These are phyloP conservation scores for Perca fluviatilis DNA, from an alignment of 2,113 vertebrate genomes.

Conservation along the genomic window DNA sequence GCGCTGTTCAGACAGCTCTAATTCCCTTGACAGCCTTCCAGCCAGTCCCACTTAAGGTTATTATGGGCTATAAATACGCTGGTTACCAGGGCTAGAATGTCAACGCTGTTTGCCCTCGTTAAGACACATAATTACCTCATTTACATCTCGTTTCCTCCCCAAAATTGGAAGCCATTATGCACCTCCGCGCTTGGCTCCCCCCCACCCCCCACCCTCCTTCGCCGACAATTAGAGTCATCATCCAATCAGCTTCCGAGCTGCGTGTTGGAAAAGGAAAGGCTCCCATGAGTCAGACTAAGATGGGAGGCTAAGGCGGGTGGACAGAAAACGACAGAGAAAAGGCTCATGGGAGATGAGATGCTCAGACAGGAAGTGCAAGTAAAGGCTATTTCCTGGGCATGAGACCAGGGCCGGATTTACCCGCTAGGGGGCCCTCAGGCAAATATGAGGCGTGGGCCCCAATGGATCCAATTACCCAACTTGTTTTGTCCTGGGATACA, in stretches of 20 bases:
- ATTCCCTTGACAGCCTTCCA: conserved; percentile 78
- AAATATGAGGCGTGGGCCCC: too few relatives aligned
- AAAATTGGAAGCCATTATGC: conserved; percentile 85
- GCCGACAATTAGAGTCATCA: conserved; percentile 57
- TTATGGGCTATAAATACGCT: conserved; percentile 85
- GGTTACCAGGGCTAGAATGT: conserved; percentile 77
- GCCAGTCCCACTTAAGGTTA: conserved; percentile 83
- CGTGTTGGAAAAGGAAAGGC: conserved; percentile 42
- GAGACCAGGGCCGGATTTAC: too few relatives aligned
- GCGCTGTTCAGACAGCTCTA: conserved; percentile 73
- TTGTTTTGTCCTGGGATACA: too few relatives aligned
- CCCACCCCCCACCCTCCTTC: conserved; percentile 30
- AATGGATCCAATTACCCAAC: too few relatives aligned
- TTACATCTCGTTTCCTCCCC: conserved; percentile 85
- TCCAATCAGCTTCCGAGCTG: conserved; percentile 77
- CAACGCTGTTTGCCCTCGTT: conserved; percentile 80
- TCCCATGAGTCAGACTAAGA: conserved; percentile 55
- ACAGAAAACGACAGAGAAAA: conserved; percentile 34
- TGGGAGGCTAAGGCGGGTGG: conserved; percentile 30
- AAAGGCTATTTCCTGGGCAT: conserved; percentile 27
- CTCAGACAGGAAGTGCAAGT: conserved; percentile 60
- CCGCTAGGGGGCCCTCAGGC: too few relatives aligned
- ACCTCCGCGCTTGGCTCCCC: conserved; percentile 61
- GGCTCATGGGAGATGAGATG: conserved; percentile 54
- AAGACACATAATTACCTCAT: conserved; percentile 86